phyloP scores from a whole-genome alignment of 2,888 invertebrate genomes.

The Prosopocoilus inquinatus region DNA sequence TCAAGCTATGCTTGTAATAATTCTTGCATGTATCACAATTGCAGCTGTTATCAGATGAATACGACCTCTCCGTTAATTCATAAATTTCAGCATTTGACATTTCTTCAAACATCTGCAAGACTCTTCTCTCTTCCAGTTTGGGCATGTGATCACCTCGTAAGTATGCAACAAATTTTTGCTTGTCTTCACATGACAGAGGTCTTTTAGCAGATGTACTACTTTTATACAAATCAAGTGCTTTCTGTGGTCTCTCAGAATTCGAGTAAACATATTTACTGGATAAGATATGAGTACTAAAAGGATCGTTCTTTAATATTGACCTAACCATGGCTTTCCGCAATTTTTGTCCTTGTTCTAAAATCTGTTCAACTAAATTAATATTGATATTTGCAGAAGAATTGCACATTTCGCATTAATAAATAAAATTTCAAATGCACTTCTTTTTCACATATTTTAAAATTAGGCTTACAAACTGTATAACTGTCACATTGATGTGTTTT shows the following conservation, averaged over 20 bases:
- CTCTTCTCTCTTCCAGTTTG: constrained; percentile 45
- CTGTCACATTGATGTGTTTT: background rate
- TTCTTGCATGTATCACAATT: constrained; percentile 42
- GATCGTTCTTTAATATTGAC: constrained; percentile 47
- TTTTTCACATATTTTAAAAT: background rate
- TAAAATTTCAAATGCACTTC: background rate
- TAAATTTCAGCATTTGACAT: constrained; percentile 46
- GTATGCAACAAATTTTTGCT: constrained; percentile 40
- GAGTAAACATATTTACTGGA: constrained; percentile 17
- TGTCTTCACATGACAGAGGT: constrained; percentile 24
- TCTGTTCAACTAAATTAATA: constrained; percentile 32
- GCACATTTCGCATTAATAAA: too few relatives aligned
- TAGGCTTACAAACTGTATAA: too few relatives aligned
- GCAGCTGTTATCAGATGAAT: constrained; percentile 31
- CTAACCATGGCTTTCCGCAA: constrained; percentile 48
- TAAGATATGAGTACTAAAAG: constrained; percentile 38
- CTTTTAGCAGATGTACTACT: background rate
- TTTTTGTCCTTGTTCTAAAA: constrained; percentile 43
- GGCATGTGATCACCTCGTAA: constrained; percentile 49
- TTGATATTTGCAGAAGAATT: background rate
- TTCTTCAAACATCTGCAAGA: constrained; percentile 47
- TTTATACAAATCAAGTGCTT: background rate
- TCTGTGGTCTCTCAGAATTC: background rate
- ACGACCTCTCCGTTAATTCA: constrained; percentile 39
- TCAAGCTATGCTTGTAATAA: constrained; percentile 33